Evolutionary conservation across 2,113 vertebrate genomes (phyloP), one percentile per base, ranked within the genome.

Genomic region (Calidris pygmaea): DNA sequence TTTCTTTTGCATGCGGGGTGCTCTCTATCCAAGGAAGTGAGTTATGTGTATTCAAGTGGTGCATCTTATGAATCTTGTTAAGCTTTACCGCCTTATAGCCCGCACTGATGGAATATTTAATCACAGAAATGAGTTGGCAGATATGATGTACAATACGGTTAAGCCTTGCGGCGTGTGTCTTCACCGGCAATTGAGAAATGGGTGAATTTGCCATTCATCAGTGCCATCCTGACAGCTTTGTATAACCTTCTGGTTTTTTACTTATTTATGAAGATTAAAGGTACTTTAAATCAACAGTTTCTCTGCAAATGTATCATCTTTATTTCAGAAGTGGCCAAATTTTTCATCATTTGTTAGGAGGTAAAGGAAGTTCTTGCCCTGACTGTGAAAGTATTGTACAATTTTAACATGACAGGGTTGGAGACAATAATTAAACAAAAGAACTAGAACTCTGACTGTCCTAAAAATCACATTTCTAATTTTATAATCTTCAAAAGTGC

Each of bases 91-190:
- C 97, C 97, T 97, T 96, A 95, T 53, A 98, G 98, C 96, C 97
- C 52, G n/a, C 93, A 34, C 97, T 98, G 98, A 98, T 98, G 97
- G 98, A 98, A 98, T 98, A 98, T 98, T 98, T 98, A 98, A 98
- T 99, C 98, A 98, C 97, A 98, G 97, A 95, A 98, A 98, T 98
- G 98, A 98, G 97, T 91, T 97, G 97, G 98, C 98, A 98, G 98
- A 95, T 98, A 97, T 98, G 98, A 98, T 98, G 95, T 98, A 98
- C 95, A 97, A 97, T 87, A 90, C 55, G 92, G 97, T 94, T 95
- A 97, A 97, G 97, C 91, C 94, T 96, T 91, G 96, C 89, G 60
- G 96, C 86, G 22, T 95, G 96, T 92, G 92, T 97, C 98, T 98
- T 97, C 93, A 87, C 95, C 7, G 5, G 97, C 98, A 98, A 97